Evolutionary conservation across 1,140 invertebrate species (phyloP).

Genomic region (Venturia canescens): DNA sequence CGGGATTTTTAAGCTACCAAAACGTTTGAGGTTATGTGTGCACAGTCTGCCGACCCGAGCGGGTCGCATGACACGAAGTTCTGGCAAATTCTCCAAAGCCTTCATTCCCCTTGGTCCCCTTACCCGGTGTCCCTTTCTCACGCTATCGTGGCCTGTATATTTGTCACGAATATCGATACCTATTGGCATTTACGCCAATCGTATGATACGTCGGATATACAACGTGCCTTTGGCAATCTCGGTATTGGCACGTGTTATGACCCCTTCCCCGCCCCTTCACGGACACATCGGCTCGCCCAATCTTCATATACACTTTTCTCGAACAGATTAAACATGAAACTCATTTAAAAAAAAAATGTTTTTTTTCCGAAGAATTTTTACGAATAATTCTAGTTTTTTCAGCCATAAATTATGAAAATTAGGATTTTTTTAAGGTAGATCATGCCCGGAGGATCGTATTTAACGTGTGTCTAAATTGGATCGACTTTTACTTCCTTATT

Average conservation of each 20-base stretch:
- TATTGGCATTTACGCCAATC: conserved; percentile 61
- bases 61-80: conserved; percentile 43
- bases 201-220: conserved; percentile 49
- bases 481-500: too few relatives aligned
- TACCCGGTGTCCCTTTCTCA: not conserved
- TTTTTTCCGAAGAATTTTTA: too few relatives aligned
- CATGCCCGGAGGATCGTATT: too few relatives aligned
- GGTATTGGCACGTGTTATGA: conserved; percentile 24
- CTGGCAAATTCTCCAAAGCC: conserved; percentile 49
- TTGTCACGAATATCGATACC: conserved; percentile 57
- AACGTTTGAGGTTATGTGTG: conserved; percentile 9
- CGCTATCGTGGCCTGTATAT: conserved; percentile 44
- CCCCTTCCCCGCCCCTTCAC: not conserved
- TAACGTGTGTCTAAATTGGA: too few relatives aligned
- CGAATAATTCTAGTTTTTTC: too few relatives aligned
- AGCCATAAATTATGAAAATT: too few relatives aligned
- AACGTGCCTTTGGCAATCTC: conserved; percentile 61
- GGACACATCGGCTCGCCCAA: too few relatives aligned
- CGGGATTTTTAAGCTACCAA: not conserved
- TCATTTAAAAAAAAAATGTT: too few relatives aligned
- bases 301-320: too few relatives aligned
- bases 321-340: too few relatives aligned
- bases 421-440: too few relatives aligned
- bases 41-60: conserved; percentile 14
- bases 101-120: conserved; percentile 15